Evolutionary conservation across 2,888 invertebrate species (phyloP).

Genomic region (Polietes domitor): DNA sequence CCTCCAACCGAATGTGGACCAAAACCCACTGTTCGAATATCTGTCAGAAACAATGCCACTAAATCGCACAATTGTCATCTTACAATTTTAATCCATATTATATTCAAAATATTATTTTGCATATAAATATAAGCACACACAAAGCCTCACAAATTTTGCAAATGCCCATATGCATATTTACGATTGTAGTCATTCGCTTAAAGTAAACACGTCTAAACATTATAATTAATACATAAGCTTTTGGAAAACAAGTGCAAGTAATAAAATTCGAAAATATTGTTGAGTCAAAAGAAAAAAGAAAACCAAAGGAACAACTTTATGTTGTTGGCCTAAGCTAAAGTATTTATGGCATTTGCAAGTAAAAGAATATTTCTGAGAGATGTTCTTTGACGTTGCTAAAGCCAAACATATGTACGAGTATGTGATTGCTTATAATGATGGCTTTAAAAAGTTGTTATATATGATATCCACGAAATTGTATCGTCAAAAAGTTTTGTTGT

Average conservation of each 20-base stretch:
- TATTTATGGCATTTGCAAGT: conserved; percentile 36
- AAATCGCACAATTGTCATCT: too few relatives aligned
- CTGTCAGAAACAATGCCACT: too few relatives aligned
- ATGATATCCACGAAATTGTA: conserved; percentile 30
- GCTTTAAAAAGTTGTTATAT: conserved; percentile 1
- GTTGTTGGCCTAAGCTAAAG: conserved; percentile 43
- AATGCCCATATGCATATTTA: background rate
- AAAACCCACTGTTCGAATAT: too few relatives aligned
- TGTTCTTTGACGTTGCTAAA: conserved; percentile 20
- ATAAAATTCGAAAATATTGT: conserved; percentile 37
- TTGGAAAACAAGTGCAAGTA: conserved; percentile 49
- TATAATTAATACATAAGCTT: conserved; percentile 58
- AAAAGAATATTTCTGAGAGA: conserved; percentile 20
- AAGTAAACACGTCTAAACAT: conserved; percentile 48
- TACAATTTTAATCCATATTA: too few relatives aligned
- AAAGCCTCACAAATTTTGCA: too few relatives aligned
- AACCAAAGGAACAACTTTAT: conserved; percentile 1
- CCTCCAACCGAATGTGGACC: too few relatives aligned
- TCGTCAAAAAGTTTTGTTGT: conserved; percentile 31
- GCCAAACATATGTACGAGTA: conserved; percentile 9
- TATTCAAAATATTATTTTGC: too few relatives aligned
- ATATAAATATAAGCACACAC: too few relatives aligned
- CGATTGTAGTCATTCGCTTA: conserved; percentile 28
- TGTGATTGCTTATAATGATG: background rate
- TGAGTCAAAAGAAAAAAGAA: too few relatives aligned